phyloP scores from a whole-genome alignment of 2,797 vertebrate species.

The Melanotaenia pygmaea region DNA sequence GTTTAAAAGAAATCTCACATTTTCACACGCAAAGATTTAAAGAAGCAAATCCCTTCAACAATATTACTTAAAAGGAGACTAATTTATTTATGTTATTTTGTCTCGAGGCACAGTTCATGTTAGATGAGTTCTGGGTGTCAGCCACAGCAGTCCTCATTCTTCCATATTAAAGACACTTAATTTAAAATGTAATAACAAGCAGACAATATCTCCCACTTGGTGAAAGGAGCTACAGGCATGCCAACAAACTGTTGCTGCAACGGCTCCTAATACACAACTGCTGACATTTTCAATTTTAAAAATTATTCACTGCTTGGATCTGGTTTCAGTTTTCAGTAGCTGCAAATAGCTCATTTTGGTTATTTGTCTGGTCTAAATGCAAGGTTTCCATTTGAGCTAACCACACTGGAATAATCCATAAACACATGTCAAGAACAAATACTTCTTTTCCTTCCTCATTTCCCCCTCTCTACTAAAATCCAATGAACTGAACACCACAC shows the following conservation, averaged over 20 bases:
- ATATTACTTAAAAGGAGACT: not conserved
- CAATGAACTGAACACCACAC: not conserved
- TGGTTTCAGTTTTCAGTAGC: not conserved
- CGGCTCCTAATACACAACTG: not conserved
- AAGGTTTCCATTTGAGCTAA: conserved; percentile 2
- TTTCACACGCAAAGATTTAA: not conserved
- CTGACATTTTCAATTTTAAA: not conserved
- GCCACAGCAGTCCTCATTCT: not conserved
- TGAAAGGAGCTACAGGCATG: not conserved
- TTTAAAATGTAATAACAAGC: not conserved
- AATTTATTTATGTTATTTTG: not conserved
- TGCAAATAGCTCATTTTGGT: not conserved
- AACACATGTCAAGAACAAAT: not conserved
- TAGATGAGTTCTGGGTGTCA: conserved; percentile 1
- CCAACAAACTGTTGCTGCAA: not conserved
- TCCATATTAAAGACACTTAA: not conserved
- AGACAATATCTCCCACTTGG: not conserved
- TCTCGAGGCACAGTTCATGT: not conserved
- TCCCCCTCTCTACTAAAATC: not conserved
- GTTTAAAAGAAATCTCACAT: too few species aligned
- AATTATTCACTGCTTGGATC: not conserved
- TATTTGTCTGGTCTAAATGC: not conserved
- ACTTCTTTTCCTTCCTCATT: not conserved
- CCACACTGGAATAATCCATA: not conserved
- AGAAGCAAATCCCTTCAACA: not conserved